phyloP scores from a whole-genome alignment of 2,113 vertebrate species.

The Quiscalus mexicanus region DNA sequence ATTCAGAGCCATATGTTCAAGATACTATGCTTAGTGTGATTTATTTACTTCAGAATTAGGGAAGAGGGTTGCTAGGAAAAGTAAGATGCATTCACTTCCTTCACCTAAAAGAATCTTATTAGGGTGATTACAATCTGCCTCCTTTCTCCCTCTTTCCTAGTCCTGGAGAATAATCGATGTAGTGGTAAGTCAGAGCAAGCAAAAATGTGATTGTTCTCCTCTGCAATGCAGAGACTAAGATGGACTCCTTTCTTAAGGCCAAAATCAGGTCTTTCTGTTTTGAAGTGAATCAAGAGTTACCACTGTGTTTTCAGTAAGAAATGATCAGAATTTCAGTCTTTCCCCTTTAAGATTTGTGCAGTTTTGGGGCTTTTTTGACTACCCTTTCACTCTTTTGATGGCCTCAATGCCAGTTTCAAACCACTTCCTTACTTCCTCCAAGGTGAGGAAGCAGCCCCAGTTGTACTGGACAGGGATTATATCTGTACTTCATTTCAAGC shows the following conservation, averaged over 20 bases:
- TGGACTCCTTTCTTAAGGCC: neutral
- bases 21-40: constrained; percentile 27
- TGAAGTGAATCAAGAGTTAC: neutral
- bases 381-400: neutral
- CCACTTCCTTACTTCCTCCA: neutral
- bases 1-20: constrained; percentile 36
- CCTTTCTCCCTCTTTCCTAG: neutral
- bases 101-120: neutral
- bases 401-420: neutral
- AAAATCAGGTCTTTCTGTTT: neutral
- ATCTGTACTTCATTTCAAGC: neutral
- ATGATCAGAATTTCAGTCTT: neutral
- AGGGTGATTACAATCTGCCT: neutral
- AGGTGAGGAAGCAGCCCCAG: neutral
- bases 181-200: neutral
- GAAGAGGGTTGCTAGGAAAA: constrained; percentile 35
- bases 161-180: constrained; percentile 10
- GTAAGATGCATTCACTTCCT: neutral
- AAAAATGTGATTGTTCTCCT: constrained; percentile 16
- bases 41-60: constrained; percentile 36
- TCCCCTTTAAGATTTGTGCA: neutral
- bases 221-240: constrained; percentile 11
- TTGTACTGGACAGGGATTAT: neutral
- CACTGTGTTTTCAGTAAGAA: neutral
- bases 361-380: neutral